Percentiles rank a stretch among this genome's conserved stretches.
Conservation (phyloP, 2,888 invertebrate species). For the Atethmia centrago region DNA sequence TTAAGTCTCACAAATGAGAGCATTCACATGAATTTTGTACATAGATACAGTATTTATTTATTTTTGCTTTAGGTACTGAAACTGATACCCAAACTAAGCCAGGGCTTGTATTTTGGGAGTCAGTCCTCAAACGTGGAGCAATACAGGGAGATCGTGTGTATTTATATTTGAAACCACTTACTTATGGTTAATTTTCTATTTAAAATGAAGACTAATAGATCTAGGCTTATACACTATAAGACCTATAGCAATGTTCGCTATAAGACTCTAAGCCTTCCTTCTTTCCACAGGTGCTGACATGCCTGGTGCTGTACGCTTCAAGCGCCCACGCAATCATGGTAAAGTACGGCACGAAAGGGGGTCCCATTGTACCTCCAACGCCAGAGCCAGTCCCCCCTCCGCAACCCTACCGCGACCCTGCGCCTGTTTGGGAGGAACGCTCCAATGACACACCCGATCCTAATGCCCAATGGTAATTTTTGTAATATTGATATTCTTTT, state of each 20-base stretch:
- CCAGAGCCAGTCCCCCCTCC: conserved; percentile 86
- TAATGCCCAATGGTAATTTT: conserved; percentile 90
- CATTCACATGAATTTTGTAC: too few relatives aligned
- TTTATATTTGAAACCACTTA: too few relatives aligned
- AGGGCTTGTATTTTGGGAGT: too few relatives aligned
- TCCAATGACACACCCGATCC: conserved; percentile 91
- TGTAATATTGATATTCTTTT: background rate
- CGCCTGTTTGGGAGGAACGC: conserved; percentile 92
- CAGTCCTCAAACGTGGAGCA: too few relatives aligned
- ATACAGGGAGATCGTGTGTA: too few relatives aligned
- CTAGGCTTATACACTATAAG: too few relatives aligned
- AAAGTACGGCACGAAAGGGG: conserved; percentile 91
- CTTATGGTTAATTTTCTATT: background rate
- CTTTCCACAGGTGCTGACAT: conserved; percentile 80
- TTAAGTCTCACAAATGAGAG: too few relatives aligned
- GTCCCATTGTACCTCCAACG: conserved; percentile 91
- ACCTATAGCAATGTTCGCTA: background rate
- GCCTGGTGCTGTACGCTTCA: conserved; percentile 85
- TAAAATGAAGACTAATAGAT: too few relatives aligned
- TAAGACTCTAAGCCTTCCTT: background rate
- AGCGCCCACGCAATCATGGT: conserved; percentile 91
- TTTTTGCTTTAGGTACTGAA: too few relatives aligned
- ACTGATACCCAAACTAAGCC: too few relatives aligned
- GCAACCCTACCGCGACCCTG: conserved; percentile 90
- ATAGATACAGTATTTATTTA: too few relatives aligned